Conservation (phyloP, 2,113 vertebrate species). For the Monarcha castaneiventris region DNA sequence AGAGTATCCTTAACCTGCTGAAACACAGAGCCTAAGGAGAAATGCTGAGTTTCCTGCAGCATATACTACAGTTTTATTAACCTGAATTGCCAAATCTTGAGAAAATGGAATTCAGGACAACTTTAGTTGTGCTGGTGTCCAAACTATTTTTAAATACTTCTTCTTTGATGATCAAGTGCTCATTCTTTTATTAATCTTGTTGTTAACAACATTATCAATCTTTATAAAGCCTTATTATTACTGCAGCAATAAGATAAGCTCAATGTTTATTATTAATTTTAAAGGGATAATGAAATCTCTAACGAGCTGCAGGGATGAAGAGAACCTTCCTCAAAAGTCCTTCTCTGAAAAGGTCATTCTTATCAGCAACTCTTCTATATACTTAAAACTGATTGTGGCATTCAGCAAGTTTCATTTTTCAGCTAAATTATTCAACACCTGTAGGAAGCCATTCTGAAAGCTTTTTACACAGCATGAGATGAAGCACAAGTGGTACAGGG, state of each 20-base stretch:
- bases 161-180: background rate
- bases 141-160: background rate
- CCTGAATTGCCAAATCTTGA: background rate
- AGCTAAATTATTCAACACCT: conserved; percentile 39
- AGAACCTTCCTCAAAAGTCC: conserved; percentile 10
- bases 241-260: background rate
- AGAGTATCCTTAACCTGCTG: background rate
- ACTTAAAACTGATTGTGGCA: conserved; percentile 45
- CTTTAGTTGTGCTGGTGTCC: background rate
- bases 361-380: conserved; percentile 27
- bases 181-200: background rate
- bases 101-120: background rate
- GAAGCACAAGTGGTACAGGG: background rate
- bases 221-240: background rate
- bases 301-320: background rate
- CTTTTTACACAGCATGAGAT: conserved; percentile 27
- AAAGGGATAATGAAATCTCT: background rate
- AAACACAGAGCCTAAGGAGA: background rate
- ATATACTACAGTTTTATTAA: background rate
- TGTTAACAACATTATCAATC: background rate
- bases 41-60: background rate
- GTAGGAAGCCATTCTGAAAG: conserved; percentile 31
- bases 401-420: conserved; percentile 46
- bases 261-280: background rate
- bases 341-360: conserved; percentile 34